These are phyloP conservation scores for Esox niger DNA, from an alignment of 2,113 vertebrate species.

Conservation along the genomic window DNA sequence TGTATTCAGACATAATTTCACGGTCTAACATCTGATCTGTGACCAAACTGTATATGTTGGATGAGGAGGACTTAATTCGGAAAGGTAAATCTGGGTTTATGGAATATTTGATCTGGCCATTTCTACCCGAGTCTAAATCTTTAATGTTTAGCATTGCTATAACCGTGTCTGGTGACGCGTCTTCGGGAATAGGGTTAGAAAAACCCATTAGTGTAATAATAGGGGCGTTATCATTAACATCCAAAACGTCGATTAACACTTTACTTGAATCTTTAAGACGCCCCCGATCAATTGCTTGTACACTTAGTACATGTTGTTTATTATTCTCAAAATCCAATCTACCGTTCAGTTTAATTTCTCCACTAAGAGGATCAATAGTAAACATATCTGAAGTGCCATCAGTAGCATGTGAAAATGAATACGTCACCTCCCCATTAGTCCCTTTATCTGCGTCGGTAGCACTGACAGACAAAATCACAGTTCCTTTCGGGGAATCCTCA, in stretches of 20 bases:
- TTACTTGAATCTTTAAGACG: not conserved
- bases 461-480: conserved; percentile 3
- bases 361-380: not conserved
- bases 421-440: not conserved
- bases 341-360: not conserved
- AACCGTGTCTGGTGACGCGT: not conserved
- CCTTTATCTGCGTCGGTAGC: conserved; percentile 17
- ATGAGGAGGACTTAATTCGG: not conserved
- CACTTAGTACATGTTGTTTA: not conserved
- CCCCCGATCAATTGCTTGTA: not conserved
- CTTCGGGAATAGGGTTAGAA: not conserved
- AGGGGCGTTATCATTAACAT: conserved; percentile 1
- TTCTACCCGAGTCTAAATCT: not conserved
- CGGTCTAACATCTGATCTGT: not conserved
- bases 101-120: not conserved
- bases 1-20: not conserved
- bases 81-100: not conserved
- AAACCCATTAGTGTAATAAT: not conserved
- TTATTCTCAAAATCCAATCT: not conserved
- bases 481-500: conserved; percentile 9
- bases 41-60: not conserved
- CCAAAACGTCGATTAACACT: not conserved
- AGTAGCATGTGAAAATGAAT: conserved; percentile 8
- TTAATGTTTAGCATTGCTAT: not conserved
- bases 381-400: not conserved